A percentile compares a stretch with the other conserved stretches of the same genome.
These are phyloP conservation scores for Brachypterus glaber DNA, from an alignment of 2,888 invertebrate species.

Conservation along the genomic window DNA sequence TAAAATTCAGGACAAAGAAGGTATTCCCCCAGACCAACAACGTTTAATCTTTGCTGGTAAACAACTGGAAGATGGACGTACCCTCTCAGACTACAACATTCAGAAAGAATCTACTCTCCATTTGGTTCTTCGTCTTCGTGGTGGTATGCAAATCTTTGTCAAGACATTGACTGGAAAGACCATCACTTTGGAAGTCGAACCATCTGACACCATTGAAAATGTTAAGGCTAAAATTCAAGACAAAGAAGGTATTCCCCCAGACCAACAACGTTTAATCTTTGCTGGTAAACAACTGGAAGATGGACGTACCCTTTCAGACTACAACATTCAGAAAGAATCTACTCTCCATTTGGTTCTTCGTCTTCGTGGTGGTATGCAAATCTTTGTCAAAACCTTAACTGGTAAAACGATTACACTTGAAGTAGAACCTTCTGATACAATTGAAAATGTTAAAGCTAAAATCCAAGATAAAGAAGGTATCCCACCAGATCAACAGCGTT, in stretches of 20 bases:
- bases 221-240: slow-evolving; percentile 50
- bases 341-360: slow-evolving; percentile 89
- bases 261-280: slow-evolving; percentile 51
- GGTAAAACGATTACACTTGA: slow-evolving; percentile 50
- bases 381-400: slow-evolving; percentile 51
- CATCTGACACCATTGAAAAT: slow-evolving; percentile 52
- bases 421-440: slow-evolving; percentile 49
- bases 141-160: slow-evolving; percentile 48
- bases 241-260: slow-evolving; percentile 71
- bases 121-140: slow-evolving; percentile 50
- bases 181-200: slow-evolving; percentile 48
- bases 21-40: slow-evolving; percentile 51
- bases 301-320: slow-evolving; percentile 82
- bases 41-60: slow-evolving; percentile 58
- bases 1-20: slow-evolving; percentile 50
- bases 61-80: slow-evolving; percentile 60
- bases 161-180: slow-evolving; percentile 51
- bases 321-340: slow-evolving; percentile 90
- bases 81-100: slow-evolving; percentile 56
- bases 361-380: slow-evolving; percentile 65
- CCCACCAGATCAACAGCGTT: slow-evolving; percentile 52
- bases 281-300: slow-evolving; percentile 67
- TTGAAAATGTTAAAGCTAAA: slow-evolving; percentile 50
- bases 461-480: slow-evolving; percentile 69
- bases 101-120: slow-evolving; percentile 53